Evolutionary conservation across 2,113 vertebrate genomes (phyloP).

Genomic region (Pica pica): DNA sequence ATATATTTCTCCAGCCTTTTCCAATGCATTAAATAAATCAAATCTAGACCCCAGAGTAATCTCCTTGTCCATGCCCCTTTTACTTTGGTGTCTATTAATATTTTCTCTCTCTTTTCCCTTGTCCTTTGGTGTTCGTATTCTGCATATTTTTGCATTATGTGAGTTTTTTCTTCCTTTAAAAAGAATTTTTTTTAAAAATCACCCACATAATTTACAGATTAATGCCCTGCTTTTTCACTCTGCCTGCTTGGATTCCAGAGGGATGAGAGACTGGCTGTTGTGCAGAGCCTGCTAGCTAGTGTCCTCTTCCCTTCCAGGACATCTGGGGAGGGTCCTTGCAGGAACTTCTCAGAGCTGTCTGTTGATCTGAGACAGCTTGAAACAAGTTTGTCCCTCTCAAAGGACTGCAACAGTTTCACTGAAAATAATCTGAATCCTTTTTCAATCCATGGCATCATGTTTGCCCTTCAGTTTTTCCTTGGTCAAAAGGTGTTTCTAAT

Average conservation of each 20-base stretch:
- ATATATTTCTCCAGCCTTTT: not conserved
- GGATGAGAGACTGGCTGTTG: not conserved
- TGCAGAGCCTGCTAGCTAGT: not conserved
- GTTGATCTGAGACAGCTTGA: not conserved
- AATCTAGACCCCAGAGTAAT: not conserved
- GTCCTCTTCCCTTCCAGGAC: not conserved
- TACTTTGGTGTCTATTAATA: not conserved
- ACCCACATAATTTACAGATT: not conserved
- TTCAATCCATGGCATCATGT: not conserved
- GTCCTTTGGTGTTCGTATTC: not conserved
- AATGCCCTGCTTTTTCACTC: not conserved
- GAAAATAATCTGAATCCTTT: not conserved
- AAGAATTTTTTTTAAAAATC: not conserved
- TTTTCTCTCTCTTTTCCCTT: not conserved
- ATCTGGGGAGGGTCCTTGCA: not conserved
- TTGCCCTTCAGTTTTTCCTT: not conserved
- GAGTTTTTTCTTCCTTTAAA: not conserved
- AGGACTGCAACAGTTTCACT: not conserved
- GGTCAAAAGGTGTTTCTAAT: not conserved
- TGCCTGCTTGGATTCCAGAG: not conserved
- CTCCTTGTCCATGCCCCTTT: not conserved
- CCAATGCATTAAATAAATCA: not conserved
- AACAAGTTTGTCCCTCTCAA: not conserved
- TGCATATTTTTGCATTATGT: not conserved
- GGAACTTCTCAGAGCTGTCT: not conserved